phyloP scores from a whole-genome alignment of 2,797 vertebrate species.

The Lepidocolaptes lacrymiger region DNA sequence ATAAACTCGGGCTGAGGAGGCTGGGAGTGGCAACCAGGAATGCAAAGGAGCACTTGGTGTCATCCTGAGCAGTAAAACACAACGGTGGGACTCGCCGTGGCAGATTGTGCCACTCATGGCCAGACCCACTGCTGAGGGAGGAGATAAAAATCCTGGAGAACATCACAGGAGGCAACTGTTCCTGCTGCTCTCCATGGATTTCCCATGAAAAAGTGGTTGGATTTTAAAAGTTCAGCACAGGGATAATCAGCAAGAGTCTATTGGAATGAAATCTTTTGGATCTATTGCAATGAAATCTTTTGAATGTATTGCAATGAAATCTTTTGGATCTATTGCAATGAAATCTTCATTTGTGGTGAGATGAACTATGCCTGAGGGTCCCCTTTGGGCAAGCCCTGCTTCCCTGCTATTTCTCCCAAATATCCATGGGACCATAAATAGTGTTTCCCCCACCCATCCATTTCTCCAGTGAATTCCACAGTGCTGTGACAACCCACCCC shows the following conservation, averaged over 20 bases:
- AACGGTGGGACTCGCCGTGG: background rate
- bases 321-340: no score
- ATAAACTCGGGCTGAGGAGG: background rate
- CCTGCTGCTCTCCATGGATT: background rate
- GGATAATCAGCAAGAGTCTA: no score
- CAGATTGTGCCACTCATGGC: background rate
- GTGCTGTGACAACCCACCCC: background rate
- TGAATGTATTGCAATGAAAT: no score
- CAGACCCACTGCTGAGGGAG: background rate
- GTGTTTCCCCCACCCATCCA: background rate
- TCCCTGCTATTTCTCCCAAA: background rate
- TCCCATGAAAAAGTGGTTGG: no score
- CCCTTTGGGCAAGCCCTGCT: background rate
- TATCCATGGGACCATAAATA: background rate
- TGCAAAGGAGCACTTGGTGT: background rate
- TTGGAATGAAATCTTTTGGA: no score
- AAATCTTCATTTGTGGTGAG: no score
- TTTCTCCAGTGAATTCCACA: background rate
- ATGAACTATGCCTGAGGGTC: background rate
- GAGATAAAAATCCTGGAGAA: background rate
- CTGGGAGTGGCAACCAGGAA: constrained; percentile 29
- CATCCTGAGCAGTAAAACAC: background rate
- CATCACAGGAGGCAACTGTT: background rate
- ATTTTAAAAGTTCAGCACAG: no score
- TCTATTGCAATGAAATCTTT: no score